Base-by-base conservation (phyloP, 2,113 vertebrate genomes). In the Meles meles region DNA sequence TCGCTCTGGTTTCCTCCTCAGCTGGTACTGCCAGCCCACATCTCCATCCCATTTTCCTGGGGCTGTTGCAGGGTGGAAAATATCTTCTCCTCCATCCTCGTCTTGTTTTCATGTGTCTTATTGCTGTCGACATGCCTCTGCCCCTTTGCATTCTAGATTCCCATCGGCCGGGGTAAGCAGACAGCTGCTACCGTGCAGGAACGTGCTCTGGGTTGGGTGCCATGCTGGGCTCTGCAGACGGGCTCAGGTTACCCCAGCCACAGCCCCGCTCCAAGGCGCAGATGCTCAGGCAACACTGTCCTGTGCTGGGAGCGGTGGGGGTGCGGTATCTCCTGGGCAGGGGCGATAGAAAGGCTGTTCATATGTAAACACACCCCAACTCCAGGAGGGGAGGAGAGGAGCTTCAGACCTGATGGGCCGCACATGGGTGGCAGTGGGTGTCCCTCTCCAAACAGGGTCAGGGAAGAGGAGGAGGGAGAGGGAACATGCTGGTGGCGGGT, bases 171-270 rank as follows among this genome's bases (percentile, higher is more conserved):
- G 71, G 23, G 44, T 37, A 27, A 92, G 3, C 57, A 97, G 69
- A 86, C 23, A 5, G 2, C 31, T 0, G 6, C 15, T 47, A 12
- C 47, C 55, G 25, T 31, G 57, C 27, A 8, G 0, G 21, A 27
- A 10, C 1, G 0, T 55, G 87, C 27, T 31, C 44, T 44, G 10
- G 9, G 18, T 29, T 23, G 42, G 25, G 21, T n/a, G 57, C 63
- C 1, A 1, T 74, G 27, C 63, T 29, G 9, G 47, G 74, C 47
- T 59, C 21, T 65, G 90, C 42, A 39, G 44, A 37, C 39, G 2
- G 27, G 72, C 84, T 67, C 31, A 8, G 1, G 7, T 44, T 47
- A 59, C 6, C 67, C 12, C 17, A 5, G 25, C 65, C 17, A 8
- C 5, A 88, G 52, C 42, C 15, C 3, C 2, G 25, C 67, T 87